Base-by-base conservation (phyloP, 2,888 invertebrate species). In the Brachyptera putata region DNA sequence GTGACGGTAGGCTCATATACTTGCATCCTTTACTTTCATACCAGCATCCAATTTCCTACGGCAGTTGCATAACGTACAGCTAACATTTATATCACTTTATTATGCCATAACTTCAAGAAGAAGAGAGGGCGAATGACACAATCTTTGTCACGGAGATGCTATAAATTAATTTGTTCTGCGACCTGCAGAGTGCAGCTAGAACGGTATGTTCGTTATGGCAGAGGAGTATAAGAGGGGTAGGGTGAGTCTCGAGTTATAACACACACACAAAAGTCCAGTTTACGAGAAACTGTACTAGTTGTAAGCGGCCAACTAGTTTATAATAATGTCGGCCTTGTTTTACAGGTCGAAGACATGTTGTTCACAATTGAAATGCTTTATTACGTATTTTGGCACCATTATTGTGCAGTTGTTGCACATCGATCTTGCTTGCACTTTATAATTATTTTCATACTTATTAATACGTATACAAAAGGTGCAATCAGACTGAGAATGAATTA, bases 11-110 rank as follows among this genome's bases (percentile, higher is more conserved):
- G n/a, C n/a, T n/a, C n/a, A n/a, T n/a, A n/a, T n/a, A n/a, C n/a
- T n/a, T n/a, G n/a, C n/a, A n/a, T n/a, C n/a, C n/a, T n/a, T n/a
- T n/a, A n/a, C n/a, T n/a, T n/a, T n/a, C n/a, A n/a, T n/a, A n/a
- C 11, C 30, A 34, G 34, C 36, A 21, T 53, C 53, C 53, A 53
- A 53, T 53, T 53, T 53, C 53, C 53, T 18, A 53, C 53, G 53
- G 18, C 57, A 55, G 57, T 57, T 56, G 41, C 57, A 50, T 41
- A 60, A 60, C 39, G 57, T 60, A 57, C 24, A 60, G 56, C 60
- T 50, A 60, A 60, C 60, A 60, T 57, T 56, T 60, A 60, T 60
- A 60, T 60, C 57, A 60, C 60, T 60, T 60, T 60, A 60, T 60
- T 60, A 60, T 50, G 56, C 57, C 60, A 60, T 60, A 60, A 60